Conservation (phyloP, 2,888 invertebrate species). For the Ommatoiulus sabulosus region DNA sequence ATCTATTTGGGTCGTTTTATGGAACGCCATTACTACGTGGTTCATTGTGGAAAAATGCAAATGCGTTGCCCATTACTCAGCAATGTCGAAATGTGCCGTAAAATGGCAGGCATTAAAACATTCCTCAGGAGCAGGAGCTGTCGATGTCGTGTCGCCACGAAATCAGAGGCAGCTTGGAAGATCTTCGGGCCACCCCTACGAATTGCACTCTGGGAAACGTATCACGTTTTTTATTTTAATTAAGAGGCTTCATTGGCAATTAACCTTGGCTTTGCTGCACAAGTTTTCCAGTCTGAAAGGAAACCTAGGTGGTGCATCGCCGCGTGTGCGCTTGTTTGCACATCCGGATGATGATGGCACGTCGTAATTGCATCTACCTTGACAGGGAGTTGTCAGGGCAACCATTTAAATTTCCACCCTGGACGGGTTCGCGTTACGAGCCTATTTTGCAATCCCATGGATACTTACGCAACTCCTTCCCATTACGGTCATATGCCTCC, state of each 20-base stretch:
- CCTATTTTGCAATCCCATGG: conserved; percentile 33
- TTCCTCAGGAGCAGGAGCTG: too few relatives aligned
- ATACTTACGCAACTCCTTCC: not conserved
- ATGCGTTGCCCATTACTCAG: too few relatives aligned
- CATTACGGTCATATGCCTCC: not conserved
- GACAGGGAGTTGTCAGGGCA: conserved; percentile 25
- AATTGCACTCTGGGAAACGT: not conserved
- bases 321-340: not conserved
- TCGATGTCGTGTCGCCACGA: not conserved
- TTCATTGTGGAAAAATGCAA: not conserved
- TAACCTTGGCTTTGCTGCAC: not conserved
- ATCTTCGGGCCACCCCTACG: not conserved
- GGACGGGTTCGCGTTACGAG: conserved; percentile 17
- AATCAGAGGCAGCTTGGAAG: not conserved
- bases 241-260: conserved; percentile 9
- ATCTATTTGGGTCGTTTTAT: not conserved
- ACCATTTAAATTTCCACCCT: conserved; percentile 41
- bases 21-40: not conserved
- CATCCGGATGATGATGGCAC: conserved; percentile 32
- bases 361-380: conserved; percentile 41
- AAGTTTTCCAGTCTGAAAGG: not conserved
- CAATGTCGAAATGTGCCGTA: not conserved
- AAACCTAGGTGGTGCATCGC: conserved; percentile 30
- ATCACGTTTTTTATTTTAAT: not conserved
- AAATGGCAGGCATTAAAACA: not conserved